Evolutionary conservation across 2,797 vertebrate species (phyloP).

Genomic region (Coregonus sp.): DNA sequence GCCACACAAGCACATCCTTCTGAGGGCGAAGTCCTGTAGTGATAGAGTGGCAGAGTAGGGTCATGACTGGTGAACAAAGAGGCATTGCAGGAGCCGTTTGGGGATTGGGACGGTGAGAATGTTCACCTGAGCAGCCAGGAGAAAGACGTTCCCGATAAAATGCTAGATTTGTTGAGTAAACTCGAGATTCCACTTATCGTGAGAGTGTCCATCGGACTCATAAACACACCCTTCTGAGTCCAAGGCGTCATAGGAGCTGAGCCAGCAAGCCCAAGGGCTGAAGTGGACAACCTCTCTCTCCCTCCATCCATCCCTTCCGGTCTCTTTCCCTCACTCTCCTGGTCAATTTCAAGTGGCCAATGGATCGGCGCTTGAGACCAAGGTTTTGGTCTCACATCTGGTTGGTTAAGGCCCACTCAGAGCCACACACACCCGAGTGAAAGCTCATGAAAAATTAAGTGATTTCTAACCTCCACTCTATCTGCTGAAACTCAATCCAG

Average conservation of each 20-base stretch:
- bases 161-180: constrained; percentile 78
- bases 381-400: constrained; percentile 23
- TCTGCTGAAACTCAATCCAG: constrained; percentile 30
- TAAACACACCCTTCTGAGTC: constrained; percentile 49
- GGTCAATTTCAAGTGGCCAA: constrained; percentile 27
- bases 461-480: constrained; percentile 1
- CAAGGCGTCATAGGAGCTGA: constrained; percentile 48
- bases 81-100: not conserved
- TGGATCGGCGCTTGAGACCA: not conserved
- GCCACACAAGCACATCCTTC: not conserved
- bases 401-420: not conserved
- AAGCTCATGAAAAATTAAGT: constrained; percentile 29
- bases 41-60: not conserved
- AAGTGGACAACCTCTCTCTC: not conserved
- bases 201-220: constrained; percentile 43
- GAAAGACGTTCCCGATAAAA: constrained; percentile 69
- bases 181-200: constrained; percentile 71
- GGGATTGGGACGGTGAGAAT: constrained; percentile 19
- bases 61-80: constrained; percentile 8
- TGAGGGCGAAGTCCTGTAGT: not conserved
- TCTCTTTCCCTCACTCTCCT: constrained; percentile 17
- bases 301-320: not conserved
- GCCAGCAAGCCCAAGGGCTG: constrained; percentile 16
- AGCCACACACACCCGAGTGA: constrained; percentile 1
- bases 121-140: constrained; percentile 48